phyloP scores from a whole-genome alignment of 2,113 vertebrate genomes.

The Oophaga pumilio region DNA sequence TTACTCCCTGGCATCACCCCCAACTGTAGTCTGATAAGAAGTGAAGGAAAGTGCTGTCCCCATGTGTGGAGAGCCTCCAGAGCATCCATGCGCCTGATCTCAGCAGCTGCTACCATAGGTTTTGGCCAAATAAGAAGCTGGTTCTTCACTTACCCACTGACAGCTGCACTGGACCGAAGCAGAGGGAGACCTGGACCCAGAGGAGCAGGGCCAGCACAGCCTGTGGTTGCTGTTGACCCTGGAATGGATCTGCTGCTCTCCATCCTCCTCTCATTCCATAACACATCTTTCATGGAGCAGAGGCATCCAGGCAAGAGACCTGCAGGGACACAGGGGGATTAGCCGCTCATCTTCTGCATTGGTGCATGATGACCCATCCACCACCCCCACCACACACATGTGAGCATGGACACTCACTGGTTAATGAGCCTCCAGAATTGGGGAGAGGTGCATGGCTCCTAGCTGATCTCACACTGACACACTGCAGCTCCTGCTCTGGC shows the following conservation, averaged over 20 bases:
- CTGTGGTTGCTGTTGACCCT: constrained; percentile 60
- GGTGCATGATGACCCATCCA: not conserved
- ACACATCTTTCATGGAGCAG: constrained; percentile 75
- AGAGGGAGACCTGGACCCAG: constrained; percentile 59
- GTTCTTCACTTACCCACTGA: constrained; percentile 70
- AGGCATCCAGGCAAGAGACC: constrained; percentile 69
- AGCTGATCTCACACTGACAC: not conserved
- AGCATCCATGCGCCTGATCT: not conserved
- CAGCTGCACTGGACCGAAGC: constrained; percentile 71
- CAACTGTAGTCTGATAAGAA: not conserved
- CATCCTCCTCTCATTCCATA: constrained; percentile 74
- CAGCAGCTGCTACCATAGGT: not conserved
- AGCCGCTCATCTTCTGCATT: not conserved
- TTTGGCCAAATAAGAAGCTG: not conserved
- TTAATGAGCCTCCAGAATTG: constrained; percentile 3
- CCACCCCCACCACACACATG: not conserved
- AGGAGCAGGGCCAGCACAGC: constrained; percentile 54
- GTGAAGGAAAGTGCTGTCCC: not conserved
- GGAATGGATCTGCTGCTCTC: constrained; percentile 65
- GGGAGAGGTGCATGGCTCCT: constrained; percentile 27
- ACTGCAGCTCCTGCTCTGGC: not conserved
- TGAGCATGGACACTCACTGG: constrained; percentile 17
- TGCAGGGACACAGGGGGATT: constrained; percentile 58
- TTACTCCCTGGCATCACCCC: not conserved
- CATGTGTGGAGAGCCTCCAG: not conserved